Conservation (phyloP, 2,797 vertebrate species). For the Cygnus olor region DNA sequence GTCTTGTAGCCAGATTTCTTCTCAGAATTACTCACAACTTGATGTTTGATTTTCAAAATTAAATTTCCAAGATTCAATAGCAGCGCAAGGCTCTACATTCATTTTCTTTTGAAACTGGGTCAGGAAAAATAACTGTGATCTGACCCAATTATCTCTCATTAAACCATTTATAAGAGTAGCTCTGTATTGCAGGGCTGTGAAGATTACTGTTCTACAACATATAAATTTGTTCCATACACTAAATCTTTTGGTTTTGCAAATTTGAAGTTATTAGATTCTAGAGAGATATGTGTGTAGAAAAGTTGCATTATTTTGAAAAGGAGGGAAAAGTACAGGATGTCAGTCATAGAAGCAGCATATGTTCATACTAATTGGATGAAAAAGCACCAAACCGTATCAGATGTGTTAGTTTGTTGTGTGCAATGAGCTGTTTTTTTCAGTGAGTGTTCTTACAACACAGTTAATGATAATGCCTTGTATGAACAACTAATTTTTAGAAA, state of each 20-base stretch:
- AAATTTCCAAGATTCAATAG: neutral
- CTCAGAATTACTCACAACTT: neutral
- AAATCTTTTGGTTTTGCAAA: neutral
- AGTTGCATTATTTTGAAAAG: neutral
- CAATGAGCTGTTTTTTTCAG: neutral
- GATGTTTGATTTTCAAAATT: neutral
- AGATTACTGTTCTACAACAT: neutral
- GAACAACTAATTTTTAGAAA: neutral
- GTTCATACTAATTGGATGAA: neutral
- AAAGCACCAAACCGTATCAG: neutral
- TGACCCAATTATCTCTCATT: neutral
- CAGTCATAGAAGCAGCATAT: neutral
- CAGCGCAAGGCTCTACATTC: neutral
- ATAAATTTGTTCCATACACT: neutral
- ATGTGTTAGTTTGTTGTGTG: neutral
- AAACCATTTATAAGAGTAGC: neutral
- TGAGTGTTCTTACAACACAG: neutral
- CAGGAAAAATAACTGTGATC: neutral
- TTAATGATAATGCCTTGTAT: neutral
- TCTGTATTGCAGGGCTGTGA: neutral
- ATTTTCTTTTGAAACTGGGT: neutral
- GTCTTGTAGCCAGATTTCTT: neutral
- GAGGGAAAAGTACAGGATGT: neutral
- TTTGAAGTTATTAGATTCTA: neutral
- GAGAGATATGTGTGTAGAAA: neutral